Conservation (phyloP, 1,140 invertebrate species). For the Myzus persicae region DNA sequence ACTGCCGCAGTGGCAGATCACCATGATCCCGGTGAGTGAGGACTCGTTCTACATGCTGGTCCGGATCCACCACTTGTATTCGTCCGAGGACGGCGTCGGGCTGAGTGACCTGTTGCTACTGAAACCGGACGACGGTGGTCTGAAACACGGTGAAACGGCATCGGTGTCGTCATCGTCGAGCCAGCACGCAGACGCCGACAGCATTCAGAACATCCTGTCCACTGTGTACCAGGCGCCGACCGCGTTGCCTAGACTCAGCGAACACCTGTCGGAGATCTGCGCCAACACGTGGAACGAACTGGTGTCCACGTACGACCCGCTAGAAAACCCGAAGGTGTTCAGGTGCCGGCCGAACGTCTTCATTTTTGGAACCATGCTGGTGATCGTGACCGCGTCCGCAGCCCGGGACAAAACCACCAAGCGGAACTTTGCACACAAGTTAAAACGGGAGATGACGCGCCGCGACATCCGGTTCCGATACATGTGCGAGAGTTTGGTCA, state of each 20-base stretch:
- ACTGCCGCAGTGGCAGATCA: slow-evolving; percentile 81
- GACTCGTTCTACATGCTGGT: slow-evolving; percentile 77
- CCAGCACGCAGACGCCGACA: slow-evolving; percentile 53
- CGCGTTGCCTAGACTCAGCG: slow-evolving; percentile 73
- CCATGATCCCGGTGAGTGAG: slow-evolving; percentile 70
- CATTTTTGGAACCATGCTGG: slow-evolving; percentile 69
- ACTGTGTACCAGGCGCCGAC: slow-evolving; percentile 66
- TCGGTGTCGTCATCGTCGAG: not conserved
- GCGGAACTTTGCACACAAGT: slow-evolving; percentile 66
- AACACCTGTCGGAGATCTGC: slow-evolving; percentile 73
- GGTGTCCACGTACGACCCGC: slow-evolving; percentile 78
- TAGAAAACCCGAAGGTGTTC: slow-evolving; percentile 73
- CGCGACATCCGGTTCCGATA: slow-evolving; percentile 58
- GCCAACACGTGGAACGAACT: slow-evolving; percentile 83
- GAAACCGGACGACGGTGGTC: slow-evolving; percentile 64
- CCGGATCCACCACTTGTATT: slow-evolving; percentile 77
- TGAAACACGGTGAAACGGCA: slow-evolving; percentile 57
- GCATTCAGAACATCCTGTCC: slow-evolving; percentile 58
- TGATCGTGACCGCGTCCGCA: slow-evolving; percentile 70
- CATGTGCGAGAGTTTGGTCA: slow-evolving; percentile 55
- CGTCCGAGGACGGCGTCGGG: slow-evolving; percentile 75
- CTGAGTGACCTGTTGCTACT: slow-evolving; percentile 78
- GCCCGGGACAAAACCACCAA: slow-evolving; percentile 63
- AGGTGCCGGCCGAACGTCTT: slow-evolving; percentile 71
- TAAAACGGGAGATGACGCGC: slow-evolving; percentile 61